Evolutionary conservation across 1,140 invertebrate species (phyloP).

Genomic region (Heliconius hewitsoni): DNA sequence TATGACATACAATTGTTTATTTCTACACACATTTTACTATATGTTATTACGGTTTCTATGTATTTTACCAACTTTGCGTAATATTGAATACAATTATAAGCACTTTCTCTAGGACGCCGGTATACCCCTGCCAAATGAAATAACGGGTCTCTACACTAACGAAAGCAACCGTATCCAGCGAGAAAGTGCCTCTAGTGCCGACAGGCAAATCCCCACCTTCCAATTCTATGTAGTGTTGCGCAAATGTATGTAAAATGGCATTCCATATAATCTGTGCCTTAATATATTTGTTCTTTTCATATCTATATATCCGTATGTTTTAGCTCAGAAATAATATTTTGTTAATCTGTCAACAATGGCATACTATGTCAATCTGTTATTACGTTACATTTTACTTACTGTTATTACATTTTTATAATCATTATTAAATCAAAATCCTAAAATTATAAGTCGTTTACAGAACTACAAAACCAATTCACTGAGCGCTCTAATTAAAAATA

Average conservation of each 20-base stretch:
- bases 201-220: constrained; percentile 25
- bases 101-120: constrained; percentile 70
- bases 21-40: neutral
- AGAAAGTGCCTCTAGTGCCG: constrained; percentile 63
- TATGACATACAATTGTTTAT: constrained; percentile 1
- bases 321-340: neutral
- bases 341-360: neutral
- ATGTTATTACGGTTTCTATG: neutral
- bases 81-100: constrained; percentile 52
- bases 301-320: neutral
- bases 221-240: constrained; percentile 67
- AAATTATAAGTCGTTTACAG: neutral
- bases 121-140: constrained; percentile 74
- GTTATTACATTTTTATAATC: neutral
- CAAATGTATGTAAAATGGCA: constrained; percentile 66
- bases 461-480: neutral
- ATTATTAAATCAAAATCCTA: neutral
- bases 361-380: neutral
- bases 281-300: neutral
- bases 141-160: constrained; percentile 69
- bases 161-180: constrained; percentile 73
- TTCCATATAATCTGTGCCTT: constrained; percentile 14
- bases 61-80: constrained; percentile 36
- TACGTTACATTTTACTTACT: no score
- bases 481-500: constrained; percentile 18